phyloP scores from a whole-genome alignment of 2,113 vertebrate species.

The Carassius auratus region DNA sequence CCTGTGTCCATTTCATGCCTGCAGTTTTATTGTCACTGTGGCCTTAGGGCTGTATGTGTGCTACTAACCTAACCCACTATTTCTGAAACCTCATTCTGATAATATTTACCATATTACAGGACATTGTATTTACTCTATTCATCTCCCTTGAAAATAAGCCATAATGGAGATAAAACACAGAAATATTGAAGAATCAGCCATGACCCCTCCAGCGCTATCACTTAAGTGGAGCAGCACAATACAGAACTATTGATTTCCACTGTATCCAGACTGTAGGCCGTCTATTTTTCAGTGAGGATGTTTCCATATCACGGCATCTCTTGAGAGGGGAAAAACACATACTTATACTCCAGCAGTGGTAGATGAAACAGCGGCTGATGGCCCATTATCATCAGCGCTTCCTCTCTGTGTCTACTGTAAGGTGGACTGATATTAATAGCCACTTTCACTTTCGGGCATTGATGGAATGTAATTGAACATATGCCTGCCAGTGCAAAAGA shows the following conservation, averaged over 20 bases:
- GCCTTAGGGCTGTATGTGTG: not conserved
- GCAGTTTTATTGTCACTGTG: slow-evolving; percentile 7
- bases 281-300: slow-evolving; percentile 42
- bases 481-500: slow-evolving; percentile 24
- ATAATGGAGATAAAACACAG: not conserved
- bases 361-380: not conserved
- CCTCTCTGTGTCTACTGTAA: slow-evolving; percentile 34
- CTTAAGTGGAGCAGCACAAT: slow-evolving; percentile 44
- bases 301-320: slow-evolving; percentile 44
- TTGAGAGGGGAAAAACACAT: slow-evolving; percentile 26
- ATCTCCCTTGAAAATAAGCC: slow-evolving; percentile 2
- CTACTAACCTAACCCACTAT: slow-evolving; percentile 20
- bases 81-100: slow-evolving; percentile 17
- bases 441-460: slow-evolving; percentile 44
- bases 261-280: slow-evolving; percentile 48
- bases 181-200: not conserved
- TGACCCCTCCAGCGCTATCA: slow-evolving; percentile 27
- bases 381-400: slow-evolving; percentile 20
- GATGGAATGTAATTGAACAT: slow-evolving; percentile 43
- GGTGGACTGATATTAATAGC: slow-evolving; percentile 52
- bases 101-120: slow-evolving; percentile 1
- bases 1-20: slow-evolving; percentile 29
- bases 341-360: not conserved
- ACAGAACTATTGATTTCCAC: slow-evolving; percentile 56
- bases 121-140: slow-evolving; percentile 5